Conservation (phyloP, 2,113 vertebrate species). For the Sialia sialis region DNA sequence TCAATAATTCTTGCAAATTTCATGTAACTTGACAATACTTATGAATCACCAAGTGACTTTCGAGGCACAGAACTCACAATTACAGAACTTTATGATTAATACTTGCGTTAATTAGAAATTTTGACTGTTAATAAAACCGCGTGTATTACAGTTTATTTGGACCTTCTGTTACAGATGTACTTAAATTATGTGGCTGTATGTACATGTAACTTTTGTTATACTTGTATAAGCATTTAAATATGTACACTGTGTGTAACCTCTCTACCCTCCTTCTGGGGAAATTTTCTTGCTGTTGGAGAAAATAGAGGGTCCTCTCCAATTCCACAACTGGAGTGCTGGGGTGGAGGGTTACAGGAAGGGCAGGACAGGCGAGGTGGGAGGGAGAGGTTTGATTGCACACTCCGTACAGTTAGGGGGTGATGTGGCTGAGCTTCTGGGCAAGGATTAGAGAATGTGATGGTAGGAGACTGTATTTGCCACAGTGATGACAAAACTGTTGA, state of each 20-base stretch:
- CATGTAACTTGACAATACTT: background rate
- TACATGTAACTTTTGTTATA: background rate
- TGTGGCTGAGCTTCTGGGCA: background rate
- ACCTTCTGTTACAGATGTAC: background rate
- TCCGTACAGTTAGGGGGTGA: background rate
- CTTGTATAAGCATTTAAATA: background rate
- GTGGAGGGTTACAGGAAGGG: background rate
- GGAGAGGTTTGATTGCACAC: background rate
- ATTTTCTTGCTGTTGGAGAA: background rate
- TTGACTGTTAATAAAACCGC: background rate
- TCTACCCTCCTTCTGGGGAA: background rate
- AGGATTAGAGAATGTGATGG: background rate
- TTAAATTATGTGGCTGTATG: background rate
- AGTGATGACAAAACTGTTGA: background rate
- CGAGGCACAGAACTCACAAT: background rate
- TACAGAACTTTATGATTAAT: background rate
- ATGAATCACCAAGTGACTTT: background rate
- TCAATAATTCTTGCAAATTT: background rate
- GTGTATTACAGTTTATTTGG: background rate
- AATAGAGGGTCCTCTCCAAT: background rate
- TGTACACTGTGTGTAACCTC: background rate
- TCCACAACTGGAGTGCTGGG: rapidly evolving
- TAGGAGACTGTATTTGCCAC: background rate
- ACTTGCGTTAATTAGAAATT: background rate
- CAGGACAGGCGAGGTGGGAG: background rate